Evolutionary conservation across 2,888 invertebrate genomes (phyloP).

Genomic region (Tenthredo distinguenda): DNA sequence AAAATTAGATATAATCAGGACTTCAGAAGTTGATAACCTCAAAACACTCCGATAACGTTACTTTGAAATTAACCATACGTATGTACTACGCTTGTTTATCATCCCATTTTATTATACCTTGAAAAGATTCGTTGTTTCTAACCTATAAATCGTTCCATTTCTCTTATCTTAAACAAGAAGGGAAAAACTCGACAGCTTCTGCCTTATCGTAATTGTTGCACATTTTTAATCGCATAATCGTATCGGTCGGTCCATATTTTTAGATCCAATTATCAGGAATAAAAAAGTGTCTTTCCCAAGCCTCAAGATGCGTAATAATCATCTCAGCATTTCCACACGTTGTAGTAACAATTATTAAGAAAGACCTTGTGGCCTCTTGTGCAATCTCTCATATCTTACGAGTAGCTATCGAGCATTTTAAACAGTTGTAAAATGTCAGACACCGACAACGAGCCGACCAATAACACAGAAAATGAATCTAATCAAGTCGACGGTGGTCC

Average conservation of each 20-base stretch:
- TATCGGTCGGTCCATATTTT: not conserved
- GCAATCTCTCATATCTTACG: not conserved
- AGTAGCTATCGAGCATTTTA: not conserved
- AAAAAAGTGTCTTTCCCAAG: not conserved
- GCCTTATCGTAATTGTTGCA: not conserved
- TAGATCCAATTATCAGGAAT: not conserved
- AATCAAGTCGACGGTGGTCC: not conserved
- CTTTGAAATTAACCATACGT: not conserved
- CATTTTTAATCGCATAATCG: not conserved
- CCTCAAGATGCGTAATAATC: not conserved
- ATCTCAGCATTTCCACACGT: not conserved
- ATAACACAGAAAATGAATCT: not conserved
- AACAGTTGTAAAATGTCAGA: slow-evolving; percentile 29
- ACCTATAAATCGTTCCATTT: not conserved
- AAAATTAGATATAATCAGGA: not conserved
- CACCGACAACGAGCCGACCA: not conserved
- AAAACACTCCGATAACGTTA: slow-evolving; percentile 3
- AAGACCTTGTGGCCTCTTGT: not conserved
- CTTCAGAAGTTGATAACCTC: not conserved
- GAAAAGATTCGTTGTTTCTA: not conserved
- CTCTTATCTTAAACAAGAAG: too few species aligned
- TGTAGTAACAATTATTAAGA: not conserved
- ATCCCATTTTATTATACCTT: not conserved
- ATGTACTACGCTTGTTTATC: not conserved
- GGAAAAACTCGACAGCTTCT: too few species aligned